A percentile compares a stretch with the other conserved stretches of the same genome.
phyloP scores from a whole-genome alignment of 2,797 vertebrate genomes.

The Chromobotia macracanthus region DNA sequence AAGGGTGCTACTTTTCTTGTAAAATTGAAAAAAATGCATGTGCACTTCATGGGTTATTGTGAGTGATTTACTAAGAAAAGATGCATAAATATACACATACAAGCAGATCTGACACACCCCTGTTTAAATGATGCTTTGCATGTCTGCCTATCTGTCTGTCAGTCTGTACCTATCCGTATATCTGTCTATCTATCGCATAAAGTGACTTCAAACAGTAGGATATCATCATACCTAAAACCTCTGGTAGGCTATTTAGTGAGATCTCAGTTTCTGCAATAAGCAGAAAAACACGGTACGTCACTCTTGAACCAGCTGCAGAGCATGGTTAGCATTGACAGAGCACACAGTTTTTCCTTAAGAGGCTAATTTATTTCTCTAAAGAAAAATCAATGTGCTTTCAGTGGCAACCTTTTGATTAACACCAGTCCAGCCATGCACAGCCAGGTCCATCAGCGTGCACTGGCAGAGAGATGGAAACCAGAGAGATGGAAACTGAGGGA shows the following conservation, averaged over 20 bases:
- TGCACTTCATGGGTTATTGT: background rate
- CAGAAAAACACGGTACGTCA: background rate
- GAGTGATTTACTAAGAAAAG: background rate
- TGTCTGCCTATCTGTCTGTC: background rate
- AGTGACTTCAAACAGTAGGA: too few species aligned
- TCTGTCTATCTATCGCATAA: too few species aligned
- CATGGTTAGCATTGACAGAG: background rate
- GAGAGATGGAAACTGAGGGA: background rate
- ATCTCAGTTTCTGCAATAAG: background rate
- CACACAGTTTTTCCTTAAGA: background rate
- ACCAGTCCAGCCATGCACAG: constrained; percentile 3
- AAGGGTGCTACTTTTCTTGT: background rate
- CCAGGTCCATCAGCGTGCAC: background rate
- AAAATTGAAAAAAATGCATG: background rate
- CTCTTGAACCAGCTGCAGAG: background rate
- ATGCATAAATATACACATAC: background rate
- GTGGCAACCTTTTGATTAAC: background rate
- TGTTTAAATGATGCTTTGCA: background rate
- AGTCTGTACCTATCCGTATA: too few species aligned
- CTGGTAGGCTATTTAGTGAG: background rate
- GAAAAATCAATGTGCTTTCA: constrained; percentile 9
- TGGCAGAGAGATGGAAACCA: background rate
- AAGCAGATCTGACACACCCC: background rate
- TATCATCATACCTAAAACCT: background rate
- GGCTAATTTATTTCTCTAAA: background rate